Conservation (phyloP, 2,113 vertebrate species). For the Cavia porcellus region DNA sequence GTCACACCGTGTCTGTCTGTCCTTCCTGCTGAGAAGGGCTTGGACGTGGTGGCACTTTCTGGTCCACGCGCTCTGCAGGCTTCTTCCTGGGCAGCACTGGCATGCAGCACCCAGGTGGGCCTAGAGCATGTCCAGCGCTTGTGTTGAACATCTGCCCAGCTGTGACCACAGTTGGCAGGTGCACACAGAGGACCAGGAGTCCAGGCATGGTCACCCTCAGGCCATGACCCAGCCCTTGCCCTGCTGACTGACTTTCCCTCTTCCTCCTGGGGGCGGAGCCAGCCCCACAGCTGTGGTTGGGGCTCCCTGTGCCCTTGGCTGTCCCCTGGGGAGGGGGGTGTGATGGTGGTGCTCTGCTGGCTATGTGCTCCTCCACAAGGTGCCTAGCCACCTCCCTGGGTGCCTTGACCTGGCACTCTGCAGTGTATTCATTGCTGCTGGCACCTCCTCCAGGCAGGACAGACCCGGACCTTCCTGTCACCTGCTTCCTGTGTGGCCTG, state of each 20-base stretch:
- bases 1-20: neutral
- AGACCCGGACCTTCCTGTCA: rapidly evolving
- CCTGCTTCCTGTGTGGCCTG: neutral
- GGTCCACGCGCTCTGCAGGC: neutral
- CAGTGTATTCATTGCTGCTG: too few relatives aligned
- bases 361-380: neutral
- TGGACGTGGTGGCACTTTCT: neutral
- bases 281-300: neutral
- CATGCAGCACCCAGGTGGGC: neutral
- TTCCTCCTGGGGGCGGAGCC: neutral
- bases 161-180: neutral
- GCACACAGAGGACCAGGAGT: neutral
- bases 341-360: rapidly evolving
- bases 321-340: too few relatives aligned
- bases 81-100: neutral
- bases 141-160: neutral
- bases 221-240: neutral
- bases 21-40: neutral
- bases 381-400: too few relatives aligned
- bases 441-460: neutral
- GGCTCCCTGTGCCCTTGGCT: too few relatives aligned
- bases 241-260: neutral
- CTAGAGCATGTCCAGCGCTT: neutral
- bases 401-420: neutral
- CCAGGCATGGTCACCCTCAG: neutral